These are phyloP conservation scores for Philopotamus ludificatus DNA, from an alignment of 1,140 invertebrate genomes.

Conservation along the genomic window DNA sequence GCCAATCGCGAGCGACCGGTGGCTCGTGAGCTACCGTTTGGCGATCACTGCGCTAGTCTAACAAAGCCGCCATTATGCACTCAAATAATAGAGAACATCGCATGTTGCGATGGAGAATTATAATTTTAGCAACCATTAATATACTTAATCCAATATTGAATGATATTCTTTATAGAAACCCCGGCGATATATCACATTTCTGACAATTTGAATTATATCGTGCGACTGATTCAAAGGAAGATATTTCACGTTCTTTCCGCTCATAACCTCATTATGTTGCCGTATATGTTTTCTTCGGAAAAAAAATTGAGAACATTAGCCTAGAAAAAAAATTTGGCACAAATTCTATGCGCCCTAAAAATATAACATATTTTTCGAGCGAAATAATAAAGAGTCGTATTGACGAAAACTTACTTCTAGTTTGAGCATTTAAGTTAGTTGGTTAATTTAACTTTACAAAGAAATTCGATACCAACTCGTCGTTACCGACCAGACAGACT, in stretches of 20 bases:
- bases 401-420: too few relatives aligned
- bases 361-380: too few relatives aligned
- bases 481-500: too few relatives aligned
- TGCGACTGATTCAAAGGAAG: not conserved
- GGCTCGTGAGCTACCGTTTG: not conserved
- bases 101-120: not conserved
- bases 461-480: too few relatives aligned
- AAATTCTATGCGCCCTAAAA: too few relatives aligned
- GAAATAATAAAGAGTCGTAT: too few relatives aligned
- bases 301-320: conserved; percentile 12
- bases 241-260: conserved; percentile 12
- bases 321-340: conserved; percentile 13
- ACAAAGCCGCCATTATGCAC: not conserved
- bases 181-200: conserved; percentile 14
- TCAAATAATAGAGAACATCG: not conserved
- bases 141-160: too few relatives aligned
- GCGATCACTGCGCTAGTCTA: not conserved
- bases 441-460: too few relatives aligned
- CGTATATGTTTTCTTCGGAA: not conserved
- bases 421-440: too few relatives aligned
- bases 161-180: too few relatives aligned
- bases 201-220: conserved; percentile 16
- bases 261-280: conserved; percentile 20
- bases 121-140: not conserved
- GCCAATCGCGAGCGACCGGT: not conserved